Evolutionary conservation across 2,888 invertebrate genomes (phyloP).

Genomic region (Apotomis turbidana): DNA sequence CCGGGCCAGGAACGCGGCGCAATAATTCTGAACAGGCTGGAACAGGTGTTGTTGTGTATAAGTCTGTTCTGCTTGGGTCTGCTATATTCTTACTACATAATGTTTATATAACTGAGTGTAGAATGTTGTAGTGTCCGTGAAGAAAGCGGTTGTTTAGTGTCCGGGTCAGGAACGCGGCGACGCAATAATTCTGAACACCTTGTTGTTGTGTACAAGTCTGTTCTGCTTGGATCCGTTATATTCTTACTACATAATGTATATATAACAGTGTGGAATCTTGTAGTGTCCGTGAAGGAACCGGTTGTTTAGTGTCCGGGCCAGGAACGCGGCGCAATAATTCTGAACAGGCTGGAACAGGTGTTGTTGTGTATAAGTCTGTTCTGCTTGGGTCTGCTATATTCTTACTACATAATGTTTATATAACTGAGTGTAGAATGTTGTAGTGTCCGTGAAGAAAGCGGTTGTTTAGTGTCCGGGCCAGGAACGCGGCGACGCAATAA

Average conservation of each 20-base stretch:
- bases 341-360: constrained; percentile 25
- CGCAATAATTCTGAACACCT: constrained; percentile 29
- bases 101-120: not conserved
- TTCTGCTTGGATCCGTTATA: not conserved
- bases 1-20: constrained; percentile 16
- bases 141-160: constrained; percentile 25
- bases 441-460: constrained; percentile 26
- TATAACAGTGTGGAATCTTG: not conserved
- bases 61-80: not conserved
- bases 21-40: constrained; percentile 25
- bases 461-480: constrained; percentile 12
- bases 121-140: constrained; percentile 12
- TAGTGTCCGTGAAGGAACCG: constrained; percentile 25
- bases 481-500: constrained; percentile 30
- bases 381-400: not conserved
- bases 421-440: not conserved
- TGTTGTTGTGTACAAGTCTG: constrained; percentile 14
- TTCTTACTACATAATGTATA: no score
- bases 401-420: no score
- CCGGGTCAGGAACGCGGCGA: constrained; percentile 16
- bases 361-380: constrained; percentile 5
- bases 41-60: constrained; percentile 24
- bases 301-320: constrained; percentile 12
- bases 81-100: no score
- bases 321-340: constrained; percentile 32